Conservation (phyloP, 2,797 vertebrate species). For the Manis pentadactyla region DNA sequence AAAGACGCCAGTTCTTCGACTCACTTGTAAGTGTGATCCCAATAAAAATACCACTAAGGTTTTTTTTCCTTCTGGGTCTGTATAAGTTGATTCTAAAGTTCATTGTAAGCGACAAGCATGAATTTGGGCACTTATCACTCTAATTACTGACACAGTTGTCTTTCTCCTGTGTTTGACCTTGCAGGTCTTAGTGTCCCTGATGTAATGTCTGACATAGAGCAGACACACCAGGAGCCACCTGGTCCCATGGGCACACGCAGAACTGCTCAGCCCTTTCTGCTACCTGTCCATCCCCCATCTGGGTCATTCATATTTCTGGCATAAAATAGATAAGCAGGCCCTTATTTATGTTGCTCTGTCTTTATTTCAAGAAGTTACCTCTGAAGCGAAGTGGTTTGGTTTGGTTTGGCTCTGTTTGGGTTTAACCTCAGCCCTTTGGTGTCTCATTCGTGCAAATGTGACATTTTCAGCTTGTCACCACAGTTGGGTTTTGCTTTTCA, state of each 20-base stretch:
- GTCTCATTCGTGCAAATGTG: neutral
- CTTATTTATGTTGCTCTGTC: neutral
- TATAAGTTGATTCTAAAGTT: neutral
- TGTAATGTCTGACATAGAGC: neutral
- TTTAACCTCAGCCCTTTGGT: neutral
- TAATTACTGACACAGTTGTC: neutral
- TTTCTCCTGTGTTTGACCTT: neutral
- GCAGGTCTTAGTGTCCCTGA: neutral
- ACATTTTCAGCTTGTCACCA: neutral
- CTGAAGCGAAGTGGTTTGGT: conserved; percentile 1
- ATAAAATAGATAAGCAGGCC: neutral
- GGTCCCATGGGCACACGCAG: neutral
- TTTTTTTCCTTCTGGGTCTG: neutral
- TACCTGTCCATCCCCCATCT: fast-evolving
- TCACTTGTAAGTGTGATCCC: neutral
- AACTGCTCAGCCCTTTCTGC: neutral
- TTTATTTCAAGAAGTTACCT: conserved; percentile 36
- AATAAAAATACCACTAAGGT: conserved; percentile 7
- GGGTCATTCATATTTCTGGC: neutral
- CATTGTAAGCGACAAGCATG: neutral
- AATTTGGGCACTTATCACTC: neutral
- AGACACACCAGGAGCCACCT: neutral
- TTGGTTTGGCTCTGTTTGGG: neutral
- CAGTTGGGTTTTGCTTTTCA: neutral
- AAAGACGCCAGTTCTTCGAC: neutral